Evolutionary conservation across 2,113 vertebrate genomes (phyloP), one percentile per base, ranked within the genome.

Genomic region (Anthoscopus minutus): DNA sequence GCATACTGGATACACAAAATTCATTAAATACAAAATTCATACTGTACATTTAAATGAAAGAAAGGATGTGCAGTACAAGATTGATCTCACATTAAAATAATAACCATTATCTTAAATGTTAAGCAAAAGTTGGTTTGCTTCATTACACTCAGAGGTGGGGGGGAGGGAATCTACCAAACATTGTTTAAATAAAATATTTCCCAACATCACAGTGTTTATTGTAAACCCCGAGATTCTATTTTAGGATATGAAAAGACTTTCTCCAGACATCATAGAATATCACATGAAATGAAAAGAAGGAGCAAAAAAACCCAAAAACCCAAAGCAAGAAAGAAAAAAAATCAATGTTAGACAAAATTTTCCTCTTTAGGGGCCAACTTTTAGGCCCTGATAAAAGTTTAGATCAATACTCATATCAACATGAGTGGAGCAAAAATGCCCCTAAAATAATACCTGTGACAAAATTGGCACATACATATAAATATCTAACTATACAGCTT

Each of bases 391-490:
- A 88, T 95, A 94, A 97, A 97, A 96, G 78, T 79, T 93, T 83
- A 96, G 79, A 78, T 95, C 66, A 93, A 86, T 96, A 97, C 88
- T 96, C 94, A 96, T 93, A 96, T 64, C 94, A 97, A 97, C 56
- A 82, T 96, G 97, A 97, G 50, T 38, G 80, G 97, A 95, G 96
- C 93, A 96, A 96, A 97, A 97, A 95, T 81, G 91, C 96, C 86
- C 97, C 96, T 93, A 81, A 97, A 98, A 95, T 90, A 97, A 97
- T 62, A 98, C 28, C 94, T 97, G 95, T 97, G 97, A 97, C 96
- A 97, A 98, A 98, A 98, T 98, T 98, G 98, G 98, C 98, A 98
- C 98, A 86, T 96, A 98, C 91, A 97, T 98, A 98, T 96, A 97
- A 97, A 97, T 90, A 94, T 64, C 94, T 97, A 97, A 94, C 94